A percentile compares a stretch with the other conserved stretches of the same genome.
phyloP scores from a whole-genome alignment of 2,888 invertebrate genomes.

The Eupsilia transversa region DNA sequence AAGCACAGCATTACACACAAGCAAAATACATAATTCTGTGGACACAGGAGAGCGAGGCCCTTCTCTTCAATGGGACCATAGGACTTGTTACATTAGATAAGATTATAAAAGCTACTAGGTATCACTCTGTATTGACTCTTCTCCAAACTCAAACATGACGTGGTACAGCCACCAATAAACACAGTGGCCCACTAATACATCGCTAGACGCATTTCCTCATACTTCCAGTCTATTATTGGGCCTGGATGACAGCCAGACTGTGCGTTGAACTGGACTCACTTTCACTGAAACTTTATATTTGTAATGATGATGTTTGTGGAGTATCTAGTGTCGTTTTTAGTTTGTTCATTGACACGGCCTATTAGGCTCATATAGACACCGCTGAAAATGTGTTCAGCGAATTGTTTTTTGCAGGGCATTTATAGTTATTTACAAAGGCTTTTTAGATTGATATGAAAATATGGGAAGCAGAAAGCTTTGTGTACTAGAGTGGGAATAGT shows the following conservation, averaged over 20 bases:
- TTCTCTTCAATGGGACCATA: not conserved
- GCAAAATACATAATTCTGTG: not conserved
- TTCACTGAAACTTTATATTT: conserved; percentile 60
- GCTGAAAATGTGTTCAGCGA: not conserved
- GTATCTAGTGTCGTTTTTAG: conserved; percentile 3
- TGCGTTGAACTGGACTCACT: conserved; percentile 57
- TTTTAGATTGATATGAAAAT: not conserved
- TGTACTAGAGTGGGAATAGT: too few relatives aligned
- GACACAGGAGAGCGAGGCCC: not conserved
- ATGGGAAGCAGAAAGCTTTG: not conserved
- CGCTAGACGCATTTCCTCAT: conserved; percentile 77
- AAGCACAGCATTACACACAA: not conserved
- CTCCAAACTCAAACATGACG: conserved; percentile 5
- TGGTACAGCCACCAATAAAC: conserved; percentile 27
- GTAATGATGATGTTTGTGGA: conserved; percentile 23
- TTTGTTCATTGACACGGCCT: not conserved
- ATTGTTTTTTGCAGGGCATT: not conserved
- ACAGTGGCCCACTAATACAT: conserved; percentile 41
- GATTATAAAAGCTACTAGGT: not conserved
- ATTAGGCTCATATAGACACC: not conserved
- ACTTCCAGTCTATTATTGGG: conserved; percentile 75
- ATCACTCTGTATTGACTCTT: not conserved
- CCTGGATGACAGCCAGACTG: conserved; percentile 77
- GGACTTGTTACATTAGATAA: not conserved
- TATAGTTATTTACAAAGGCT: not conserved